Percentiles rank a stretch among this genome's conserved stretches.
phyloP scores from a whole-genome alignment of 2,888 invertebrate genomes.

The Aphodius granarius region DNA sequence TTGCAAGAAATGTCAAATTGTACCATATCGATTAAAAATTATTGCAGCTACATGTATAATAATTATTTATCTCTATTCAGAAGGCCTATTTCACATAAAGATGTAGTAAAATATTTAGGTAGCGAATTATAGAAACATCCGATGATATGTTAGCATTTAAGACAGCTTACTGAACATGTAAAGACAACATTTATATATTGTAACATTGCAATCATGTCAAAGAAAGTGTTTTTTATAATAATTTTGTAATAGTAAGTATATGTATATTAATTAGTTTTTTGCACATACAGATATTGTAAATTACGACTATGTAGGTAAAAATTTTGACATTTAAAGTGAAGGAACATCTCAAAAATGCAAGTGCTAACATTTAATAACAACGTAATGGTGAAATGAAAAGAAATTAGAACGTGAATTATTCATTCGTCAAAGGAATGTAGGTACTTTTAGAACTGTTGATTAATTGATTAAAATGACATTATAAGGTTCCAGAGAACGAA shows the following conservation, averaged over 20 bases:
- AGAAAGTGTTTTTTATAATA: background rate
- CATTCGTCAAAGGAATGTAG: too few species aligned
- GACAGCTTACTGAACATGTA: background rate
- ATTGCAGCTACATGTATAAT: background rate
- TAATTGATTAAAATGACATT: background rate
- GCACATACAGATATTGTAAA: background rate
- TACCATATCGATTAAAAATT: background rate
- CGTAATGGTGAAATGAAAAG: background rate
- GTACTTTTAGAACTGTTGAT: background rate
- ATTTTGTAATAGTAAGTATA: background rate
- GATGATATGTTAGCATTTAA: background rate
- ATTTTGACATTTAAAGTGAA: background rate
- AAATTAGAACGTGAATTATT: too few species aligned
- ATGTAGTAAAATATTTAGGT: background rate
- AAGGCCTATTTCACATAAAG: background rate
- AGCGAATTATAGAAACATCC: background rate
- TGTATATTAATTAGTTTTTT: background rate
- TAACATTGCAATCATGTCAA: background rate
- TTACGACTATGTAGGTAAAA: background rate
- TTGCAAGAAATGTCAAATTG: background rate
- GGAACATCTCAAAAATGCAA: too few species aligned
- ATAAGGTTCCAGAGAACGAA: background rate
- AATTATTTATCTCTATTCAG: background rate
- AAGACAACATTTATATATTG: background rate
- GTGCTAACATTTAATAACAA: background rate